Conservation (phyloP, 2,113 vertebrate genomes). For the Oenanthe melanoleuca region DNA sequence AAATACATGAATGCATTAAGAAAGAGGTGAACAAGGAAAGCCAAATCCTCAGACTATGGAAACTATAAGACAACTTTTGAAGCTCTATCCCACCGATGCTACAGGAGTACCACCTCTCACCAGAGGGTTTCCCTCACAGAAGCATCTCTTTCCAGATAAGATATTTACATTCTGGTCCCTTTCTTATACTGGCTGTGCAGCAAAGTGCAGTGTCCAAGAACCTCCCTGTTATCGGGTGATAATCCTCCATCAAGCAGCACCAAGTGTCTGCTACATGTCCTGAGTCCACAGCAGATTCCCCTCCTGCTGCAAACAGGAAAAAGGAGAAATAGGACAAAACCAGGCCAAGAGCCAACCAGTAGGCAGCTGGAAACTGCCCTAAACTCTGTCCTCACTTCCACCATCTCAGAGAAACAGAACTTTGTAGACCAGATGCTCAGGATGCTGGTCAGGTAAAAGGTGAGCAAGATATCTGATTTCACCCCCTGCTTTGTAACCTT, state of each 20-base stretch:
- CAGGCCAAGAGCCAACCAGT: neutral
- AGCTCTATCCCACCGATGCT: neutral
- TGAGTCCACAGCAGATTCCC: neutral
- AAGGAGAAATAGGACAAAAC: neutral
- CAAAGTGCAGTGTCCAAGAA: slow-evolving; percentile 9
- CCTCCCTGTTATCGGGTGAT: neutral
- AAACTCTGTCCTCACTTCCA: neutral
- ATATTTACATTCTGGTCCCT: neutral
- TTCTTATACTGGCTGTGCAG: neutral
- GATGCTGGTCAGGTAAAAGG: neutral
- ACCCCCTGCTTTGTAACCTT: neutral
- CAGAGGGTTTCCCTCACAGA: neutral
- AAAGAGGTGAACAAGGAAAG: neutral
- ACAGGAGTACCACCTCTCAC: neutral
- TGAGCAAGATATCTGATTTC: neutral
- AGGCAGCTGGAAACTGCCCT: neutral
- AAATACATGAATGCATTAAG: neutral
- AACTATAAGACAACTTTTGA: neutral
- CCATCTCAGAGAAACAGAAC: neutral
- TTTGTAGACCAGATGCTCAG: neutral
- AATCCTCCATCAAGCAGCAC: slow-evolving; percentile 24
- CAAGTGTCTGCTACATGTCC: neutral
- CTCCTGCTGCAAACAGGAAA: neutral
- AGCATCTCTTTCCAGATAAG: neutral
- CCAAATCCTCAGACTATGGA: neutral